Evolutionary conservation across 2,113 vertebrate species (phyloP).

Genomic region (Tursiops truncatus): DNA sequence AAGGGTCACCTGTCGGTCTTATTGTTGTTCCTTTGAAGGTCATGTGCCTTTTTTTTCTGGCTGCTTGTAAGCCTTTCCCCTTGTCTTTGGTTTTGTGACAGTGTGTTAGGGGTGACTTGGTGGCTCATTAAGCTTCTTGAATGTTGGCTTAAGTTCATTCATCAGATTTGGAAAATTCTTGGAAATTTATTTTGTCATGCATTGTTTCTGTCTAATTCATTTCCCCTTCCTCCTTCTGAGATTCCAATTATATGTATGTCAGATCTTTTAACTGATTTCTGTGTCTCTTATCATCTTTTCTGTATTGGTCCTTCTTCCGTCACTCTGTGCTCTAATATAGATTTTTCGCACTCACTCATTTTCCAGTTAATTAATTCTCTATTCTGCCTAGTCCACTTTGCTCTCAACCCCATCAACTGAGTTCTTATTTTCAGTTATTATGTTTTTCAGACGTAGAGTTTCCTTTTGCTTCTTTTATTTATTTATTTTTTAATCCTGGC

Average conservation of each 20-base stretch:
- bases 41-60: neutral
- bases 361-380: neutral
- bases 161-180: neutral
- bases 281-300: neutral
- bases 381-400: neutral
- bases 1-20: neutral
- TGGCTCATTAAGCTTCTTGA: neutral
- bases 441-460: neutral
- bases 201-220: neutral
- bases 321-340: neutral
- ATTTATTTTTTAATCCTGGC: rapidly evolving
- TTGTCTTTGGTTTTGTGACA: neutral
- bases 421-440: neutral
- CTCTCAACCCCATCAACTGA: rapidly evolving
- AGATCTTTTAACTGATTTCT: neutral
- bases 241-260: neutral
- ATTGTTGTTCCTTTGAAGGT: rapidly evolving
- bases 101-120: neutral
- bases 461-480: neutral
- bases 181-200: neutral
- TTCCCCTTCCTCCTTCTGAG: neutral
- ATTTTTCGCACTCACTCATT: neutral
- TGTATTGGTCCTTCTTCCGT: neutral
- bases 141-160: neutral
- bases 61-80: neutral